Base-by-base conservation (phyloP, 2,888 invertebrate genomes). In the Drosophila neoperkinsi region DNA sequence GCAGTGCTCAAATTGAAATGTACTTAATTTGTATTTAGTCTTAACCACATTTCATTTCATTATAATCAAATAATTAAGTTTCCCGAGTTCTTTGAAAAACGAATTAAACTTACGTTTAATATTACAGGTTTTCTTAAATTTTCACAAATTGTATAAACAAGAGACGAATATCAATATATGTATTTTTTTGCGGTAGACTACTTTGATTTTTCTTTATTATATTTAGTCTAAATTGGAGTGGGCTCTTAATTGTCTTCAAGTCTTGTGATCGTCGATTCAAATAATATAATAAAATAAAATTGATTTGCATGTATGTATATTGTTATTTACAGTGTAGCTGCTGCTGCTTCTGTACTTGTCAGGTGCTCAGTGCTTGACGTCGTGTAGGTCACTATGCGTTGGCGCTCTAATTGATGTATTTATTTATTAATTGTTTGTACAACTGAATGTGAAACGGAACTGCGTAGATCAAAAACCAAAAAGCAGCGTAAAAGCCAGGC, bases 401-500 rank as follows among this genome's bases (percentile, higher is more conserved):
- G 88, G 90, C 85, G 90, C 88, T 74, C 75, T 74, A 89, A 87
- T 85, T 87, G 90, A 89, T 85, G 87, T 84, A 76, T 84, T 79
- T 71, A 89, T 75, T 77, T 72, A 71, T 38, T 88, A 84, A 88
- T 88, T 80, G 72, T 69, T 77, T 55, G 62, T 66, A 58, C 64
- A 63, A 31, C 28, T 51, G 41, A 50, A 28, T 49, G 59, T 55
- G 68, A 86, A 86, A 87, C 89, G 84, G 84, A 84, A 89, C 84
- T 87, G 51, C 67, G 63, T 79, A 50, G 51, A 46, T 57, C 53
- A 56, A n/a, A 55, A 55, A 13, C 43, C 6, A 36, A 55, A 36
- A 36, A 18, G 28, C 28, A 51, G 38, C 41, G 21, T 51, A 25
- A n/a, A 34, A 43, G 51, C 34, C 41, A 36, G 25, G 51, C 59